Evolutionary conservation across 2,888 invertebrate genomes (phyloP).

Genomic region (Pachymerium ferrugineum): DNA sequence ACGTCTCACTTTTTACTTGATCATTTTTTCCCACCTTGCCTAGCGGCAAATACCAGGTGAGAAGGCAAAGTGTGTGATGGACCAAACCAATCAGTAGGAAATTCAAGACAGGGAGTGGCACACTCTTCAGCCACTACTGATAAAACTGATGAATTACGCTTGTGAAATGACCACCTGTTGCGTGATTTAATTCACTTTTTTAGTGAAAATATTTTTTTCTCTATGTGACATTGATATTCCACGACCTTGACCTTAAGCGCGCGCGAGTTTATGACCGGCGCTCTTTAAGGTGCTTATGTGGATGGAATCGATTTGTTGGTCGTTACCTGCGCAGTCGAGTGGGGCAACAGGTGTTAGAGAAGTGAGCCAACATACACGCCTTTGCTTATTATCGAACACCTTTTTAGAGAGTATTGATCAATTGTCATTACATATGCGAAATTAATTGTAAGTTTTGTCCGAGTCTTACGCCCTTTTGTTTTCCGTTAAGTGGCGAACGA

Average conservation of each 20-base stretch:
- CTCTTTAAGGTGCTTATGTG: constrained; percentile 2
- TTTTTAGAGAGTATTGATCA: too few species aligned
- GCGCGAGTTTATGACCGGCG: constrained; percentile 2
- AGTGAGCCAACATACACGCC: neutral
- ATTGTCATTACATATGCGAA: too few species aligned
- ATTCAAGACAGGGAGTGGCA: neutral
- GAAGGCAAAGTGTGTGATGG: neutral
- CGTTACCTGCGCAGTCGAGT: constrained; percentile 2
- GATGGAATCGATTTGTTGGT: constrained; percentile 2
- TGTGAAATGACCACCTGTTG: neutral
- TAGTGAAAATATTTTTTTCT: too few species aligned
- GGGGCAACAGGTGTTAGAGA: neutral
- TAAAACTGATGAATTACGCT: neutral
- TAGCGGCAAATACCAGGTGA: neutral
- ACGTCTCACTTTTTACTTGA: neutral
- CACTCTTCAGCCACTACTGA: too few species aligned
- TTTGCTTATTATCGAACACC: too few species aligned
- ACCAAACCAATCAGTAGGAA: neutral
- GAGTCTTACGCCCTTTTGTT: neutral
- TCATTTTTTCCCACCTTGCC: neutral
- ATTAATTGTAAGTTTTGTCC: too few species aligned
- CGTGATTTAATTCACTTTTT: neutral
- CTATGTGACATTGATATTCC: neutral
- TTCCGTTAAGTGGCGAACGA: constrained; percentile 21
- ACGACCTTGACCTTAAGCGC: neutral